Base-by-base conservation (phyloP, 1,140 invertebrate genomes). In the Pemphigus obesinymphae region DNA sequence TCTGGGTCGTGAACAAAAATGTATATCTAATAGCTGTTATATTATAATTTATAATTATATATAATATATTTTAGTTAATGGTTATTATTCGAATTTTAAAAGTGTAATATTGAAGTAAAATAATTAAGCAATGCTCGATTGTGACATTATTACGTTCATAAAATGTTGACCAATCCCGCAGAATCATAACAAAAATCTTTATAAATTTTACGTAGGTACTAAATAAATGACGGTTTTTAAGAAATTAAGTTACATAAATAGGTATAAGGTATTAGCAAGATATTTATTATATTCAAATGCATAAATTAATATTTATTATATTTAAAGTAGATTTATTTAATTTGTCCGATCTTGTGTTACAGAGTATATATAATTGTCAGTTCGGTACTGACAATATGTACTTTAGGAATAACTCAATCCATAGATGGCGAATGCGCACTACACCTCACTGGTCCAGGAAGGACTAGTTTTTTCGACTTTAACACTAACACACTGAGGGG, bases 401-500 rank as follows among this genome's bases (percentile, higher is more conserved):
- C 1, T 63, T 80, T 29, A 10, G 23, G 15, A 43, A n/a, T 10
- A 43, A 17, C 50, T 45, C 55, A 63, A 63, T 63, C 3, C 26
- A 34, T 50, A n/a, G 88, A 89, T 76, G 88, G 89, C 68, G 93
- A 94, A 83, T 95, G 94, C 86, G 94, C 94, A 10, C 88, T 95
- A 29, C 88, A 94, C 83, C 86, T 96, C 61, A 89, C 91, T 81
- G 91, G 92, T 23, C 91, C 91, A 0, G 93, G 92, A 82, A 89
- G 92, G 83, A 92, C 92, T 82, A 94, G 91, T 82, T 90, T 92
- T 40, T 95, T 92, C 85, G 93, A 95, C 87, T 95, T 95, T 86
- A 93, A 92, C 84, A 90, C 93, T 81, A 95, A 95, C 87, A 89
- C 94, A 73, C 89, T 95, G 10, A 90, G 93, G 84, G 93, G 92